Evolutionary conservation across 2,113 vertebrate species (phyloP), one percentile per base, ranked within the genome.

Genomic region (Vanacampus margaritifer): DNA sequence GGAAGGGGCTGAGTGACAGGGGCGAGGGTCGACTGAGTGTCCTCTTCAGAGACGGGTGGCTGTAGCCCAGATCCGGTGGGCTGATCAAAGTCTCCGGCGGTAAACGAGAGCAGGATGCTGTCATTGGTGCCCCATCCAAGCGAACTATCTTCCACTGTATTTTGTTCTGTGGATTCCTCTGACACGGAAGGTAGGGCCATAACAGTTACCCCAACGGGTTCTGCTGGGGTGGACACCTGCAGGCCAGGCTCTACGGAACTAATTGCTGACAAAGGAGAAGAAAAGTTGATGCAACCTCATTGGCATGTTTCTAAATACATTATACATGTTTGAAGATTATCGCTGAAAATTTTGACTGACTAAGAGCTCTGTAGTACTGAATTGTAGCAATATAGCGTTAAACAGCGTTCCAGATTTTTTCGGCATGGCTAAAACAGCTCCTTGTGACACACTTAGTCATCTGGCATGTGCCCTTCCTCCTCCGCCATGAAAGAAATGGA

Each of bases 61-160:
- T 0, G 0, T 53, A 79, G 69, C 56, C 84, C 86, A 39, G 86
- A 89, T 28, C 85, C 88, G 12, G 23, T 6, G 11, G 39, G 0
- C n/a, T 48, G 46, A 16, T 81, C 67, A 0, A 56, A 3, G 4
- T 50, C 50, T 17, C 0, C 21, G 3, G 32, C 3, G 12, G 6
- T 50, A 37, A 76, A 37, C 36, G 50, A 19, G 10, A 32, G 0
- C 13, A 0, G 19, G 28, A 0, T 4, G 6, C 0, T 67, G 54
- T 1, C 14, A 6, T 2, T 69, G 2, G 61, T 48, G 0, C 2
- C 51, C n/a, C 36, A 56, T 60, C 23, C 60, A 39, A 7, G 1
- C 9, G 26, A 1, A 17, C 1, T 26, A 11, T 28, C 58, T 3
- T 69, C 57, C 7, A 1, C 4, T 5, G 3, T 1, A 1, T 24